Evolutionary conservation across 2,113 vertebrate genomes (phyloP), one percentile per base, ranked within the genome.

Genomic region (Cyanocitta stelleri): DNA sequence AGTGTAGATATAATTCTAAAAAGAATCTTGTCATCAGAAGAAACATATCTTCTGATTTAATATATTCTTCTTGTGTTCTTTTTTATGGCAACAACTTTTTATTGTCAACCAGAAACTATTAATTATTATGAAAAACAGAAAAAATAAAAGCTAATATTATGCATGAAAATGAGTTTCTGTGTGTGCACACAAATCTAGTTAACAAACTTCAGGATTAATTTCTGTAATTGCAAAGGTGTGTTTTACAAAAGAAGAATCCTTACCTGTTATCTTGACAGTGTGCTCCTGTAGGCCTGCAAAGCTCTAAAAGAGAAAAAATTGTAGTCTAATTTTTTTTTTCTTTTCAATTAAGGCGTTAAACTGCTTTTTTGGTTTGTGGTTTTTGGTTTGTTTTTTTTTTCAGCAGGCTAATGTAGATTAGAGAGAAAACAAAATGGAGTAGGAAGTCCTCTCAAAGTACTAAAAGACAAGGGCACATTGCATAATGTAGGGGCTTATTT

Each of bases 351-450:
- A 73, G 23, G 39, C 7, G 54, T 41, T 56, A 43, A 71, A 55
- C 22, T 29, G 10, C 1, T 66, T 74, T 62, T 32, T 69, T 24
- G 6, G 11, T 80, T 64, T 2, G 0, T 59, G n/a, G 4, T 63
- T 62, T 30, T 69, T 24, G 21, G 4, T 41, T 35, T 73, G 16
- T 12, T 1, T 16, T 56, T 75, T 75, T 76, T 75, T 33, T 26
- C 26, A 49, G 8, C 23, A 63, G 11, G 19, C 5, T 66, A 56
- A 68, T 16, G 7, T 43, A 56, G 35, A 24, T 49, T 59, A 59
- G 21, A 51, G 35, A 67, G 10, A 77, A 85, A 83, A 52, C 22
- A 79, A 51, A 76, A 74, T 19, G 6, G 17, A 55, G 9, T 22
- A 62, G 52, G 22, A 89, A 85, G 72, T 79, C 11, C 9, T 43